Evolutionary conservation across 2,888 invertebrate species (phyloP).

Genomic region (Strigamia transsilvanica): DNA sequence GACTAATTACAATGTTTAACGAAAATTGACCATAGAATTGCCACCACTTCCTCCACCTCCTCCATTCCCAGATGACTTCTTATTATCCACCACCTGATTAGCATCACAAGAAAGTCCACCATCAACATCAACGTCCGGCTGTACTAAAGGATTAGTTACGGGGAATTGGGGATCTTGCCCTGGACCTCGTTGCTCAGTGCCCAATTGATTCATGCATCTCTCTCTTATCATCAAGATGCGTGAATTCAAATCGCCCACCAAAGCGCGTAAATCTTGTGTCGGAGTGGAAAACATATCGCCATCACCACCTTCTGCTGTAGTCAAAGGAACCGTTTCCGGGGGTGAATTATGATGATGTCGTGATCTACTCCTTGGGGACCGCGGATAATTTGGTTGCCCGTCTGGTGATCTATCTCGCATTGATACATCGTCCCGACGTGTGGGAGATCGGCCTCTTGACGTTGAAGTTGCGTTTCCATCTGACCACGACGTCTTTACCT

Average conservation of each 20-base stretch:
- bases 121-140: not conserved
- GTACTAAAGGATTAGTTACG: not conserved
- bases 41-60: not conserved
- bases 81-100: not conserved
- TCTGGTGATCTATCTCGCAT: not conserved
- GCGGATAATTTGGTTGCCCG: not conserved
- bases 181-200: not conserved
- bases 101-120: not conserved
- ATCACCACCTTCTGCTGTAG: not conserved
- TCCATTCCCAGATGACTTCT: not conserved
- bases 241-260: slow-evolving; percentile 7
- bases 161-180: not conserved
- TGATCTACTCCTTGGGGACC: slow-evolving; percentile 7
- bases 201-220: not conserved
- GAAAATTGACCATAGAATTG: not conserved
- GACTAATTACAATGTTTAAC: not conserved
- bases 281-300: slow-evolving; percentile 13
- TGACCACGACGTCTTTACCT: not conserved
- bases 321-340: not conserved
- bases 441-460: not conserved
- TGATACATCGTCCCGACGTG: not conserved
- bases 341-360: not conserved
- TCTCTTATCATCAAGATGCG: not conserved
- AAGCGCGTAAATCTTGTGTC: not conserved
- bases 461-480: not conserved